A percentile compares a stretch with the other conserved stretches of the same genome.
These are phyloP conservation scores for Lampropteryx suffumata DNA, from an alignment of 2,888 invertebrate genomes.

Conservation along the genomic window DNA sequence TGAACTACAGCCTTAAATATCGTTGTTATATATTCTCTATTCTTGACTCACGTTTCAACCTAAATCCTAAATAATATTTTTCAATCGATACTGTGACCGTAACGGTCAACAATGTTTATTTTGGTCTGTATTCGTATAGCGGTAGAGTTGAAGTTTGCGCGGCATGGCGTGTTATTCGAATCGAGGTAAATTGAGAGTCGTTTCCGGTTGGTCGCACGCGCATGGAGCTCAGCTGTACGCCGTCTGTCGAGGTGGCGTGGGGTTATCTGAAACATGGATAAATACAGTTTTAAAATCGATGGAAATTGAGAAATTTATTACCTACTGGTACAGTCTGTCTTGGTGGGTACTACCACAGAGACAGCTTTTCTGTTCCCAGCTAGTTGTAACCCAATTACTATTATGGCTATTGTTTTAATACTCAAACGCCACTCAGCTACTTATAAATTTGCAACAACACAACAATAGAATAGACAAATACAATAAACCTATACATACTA, in stretches of 20 bases:
- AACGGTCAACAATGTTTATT: slow-evolving; percentile 20
- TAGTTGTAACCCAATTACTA: too few relatives aligned
- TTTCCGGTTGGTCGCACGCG: slow-evolving; percentile 52
- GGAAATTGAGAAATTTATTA: background rate
- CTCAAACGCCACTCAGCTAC: too few relatives aligned
- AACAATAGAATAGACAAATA: too few relatives aligned
- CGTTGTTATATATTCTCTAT: slow-evolving; percentile 15
- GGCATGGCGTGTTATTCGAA: slow-evolving; percentile 51
- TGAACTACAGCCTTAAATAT: slow-evolving; percentile 24
- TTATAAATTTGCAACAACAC: too few relatives aligned
- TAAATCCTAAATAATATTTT: slow-evolving; percentile 24
- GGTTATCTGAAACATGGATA: slow-evolving; percentile 70
- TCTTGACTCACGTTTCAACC: slow-evolving; percentile 26
- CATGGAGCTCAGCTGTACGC: slow-evolving; percentile 51
- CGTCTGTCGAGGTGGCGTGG: slow-evolving; percentile 60
- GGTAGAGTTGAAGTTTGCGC: slow-evolving; percentile 26
- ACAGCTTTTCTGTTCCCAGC: too few relatives aligned
- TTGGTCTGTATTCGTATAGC: slow-evolving; percentile 18
- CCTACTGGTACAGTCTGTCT: too few relatives aligned
- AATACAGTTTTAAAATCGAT: slow-evolving; percentile 4
- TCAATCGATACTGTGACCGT: slow-evolving; percentile 23
- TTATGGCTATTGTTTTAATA: too few relatives aligned
- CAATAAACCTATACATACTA: too few relatives aligned
- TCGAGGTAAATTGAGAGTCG: slow-evolving; percentile 59
- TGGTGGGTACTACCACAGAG: too few relatives aligned